phyloP scores from a whole-genome alignment of 2,888 invertebrate species.

The Clusia tigrina region DNA sequence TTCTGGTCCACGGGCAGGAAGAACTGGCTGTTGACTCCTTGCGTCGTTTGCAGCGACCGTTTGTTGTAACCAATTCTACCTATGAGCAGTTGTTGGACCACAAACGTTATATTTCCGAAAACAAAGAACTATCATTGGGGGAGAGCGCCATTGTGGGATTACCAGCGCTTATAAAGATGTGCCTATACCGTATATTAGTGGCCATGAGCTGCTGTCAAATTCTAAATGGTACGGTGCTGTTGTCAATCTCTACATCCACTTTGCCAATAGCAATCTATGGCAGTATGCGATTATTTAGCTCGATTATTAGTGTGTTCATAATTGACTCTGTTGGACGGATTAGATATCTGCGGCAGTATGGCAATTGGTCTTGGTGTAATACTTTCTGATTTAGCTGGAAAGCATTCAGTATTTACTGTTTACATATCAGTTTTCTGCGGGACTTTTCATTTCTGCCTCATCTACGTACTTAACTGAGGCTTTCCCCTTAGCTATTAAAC shows the following conservation, averaged over 20 bases:
- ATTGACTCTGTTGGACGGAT: constrained; percentile 49
- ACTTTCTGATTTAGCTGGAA: constrained; percentile 14
- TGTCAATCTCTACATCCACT: too few species aligned
- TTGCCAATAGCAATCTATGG: too few species aligned
- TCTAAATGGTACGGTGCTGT: constrained; percentile 21
- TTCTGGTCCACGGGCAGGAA: constrained; percentile 47
- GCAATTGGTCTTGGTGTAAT: constrained; percentile 41
- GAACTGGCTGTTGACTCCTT: constrained; percentile 47
- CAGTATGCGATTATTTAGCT: constrained; percentile 39
- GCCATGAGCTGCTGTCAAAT: constrained; percentile 46
- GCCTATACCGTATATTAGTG: constrained; percentile 43
- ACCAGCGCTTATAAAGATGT: constrained; percentile 43
- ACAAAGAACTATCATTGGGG: constrained; percentile 34
- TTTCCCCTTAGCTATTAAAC: constrained; percentile 44
- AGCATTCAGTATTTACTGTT: constrained; percentile 39
- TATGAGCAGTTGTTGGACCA: constrained; percentile 49
- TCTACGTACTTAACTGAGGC: constrained; percentile 44
- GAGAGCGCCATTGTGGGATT: constrained; percentile 38
- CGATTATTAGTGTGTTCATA: constrained; percentile 25
- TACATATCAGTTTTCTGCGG: constrained; percentile 43
- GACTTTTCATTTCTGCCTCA: constrained; percentile 43
- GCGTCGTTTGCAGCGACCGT: constrained; percentile 48
- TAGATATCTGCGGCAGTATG: constrained; percentile 34
- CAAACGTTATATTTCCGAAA: constrained; percentile 50
- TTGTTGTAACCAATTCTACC: constrained; percentile 43